phyloP scores from a whole-genome alignment of 2,888 invertebrate species.

The Shargacucullia verbasci region DNA sequence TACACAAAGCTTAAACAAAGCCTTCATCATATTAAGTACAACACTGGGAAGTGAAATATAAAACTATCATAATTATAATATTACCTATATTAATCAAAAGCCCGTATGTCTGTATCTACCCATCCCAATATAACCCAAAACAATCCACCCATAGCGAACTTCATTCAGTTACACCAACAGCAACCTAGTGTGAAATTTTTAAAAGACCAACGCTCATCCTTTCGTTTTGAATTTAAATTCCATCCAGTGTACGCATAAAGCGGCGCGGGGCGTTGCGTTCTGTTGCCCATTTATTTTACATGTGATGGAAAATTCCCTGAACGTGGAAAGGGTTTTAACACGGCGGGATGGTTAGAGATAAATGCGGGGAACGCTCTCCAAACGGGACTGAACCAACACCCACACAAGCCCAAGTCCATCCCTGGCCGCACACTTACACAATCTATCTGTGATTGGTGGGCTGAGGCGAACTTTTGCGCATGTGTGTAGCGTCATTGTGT shows the following conservation, averaged over 20 bases:
- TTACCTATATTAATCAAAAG: too few species aligned
- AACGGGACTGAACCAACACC: slow-evolving; percentile 3
- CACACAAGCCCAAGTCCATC: slow-evolving; percentile 17
- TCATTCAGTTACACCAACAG: slow-evolving; percentile 6
- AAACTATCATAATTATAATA: too few species aligned
- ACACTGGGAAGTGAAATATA: too few species aligned
- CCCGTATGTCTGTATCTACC: too few species aligned
- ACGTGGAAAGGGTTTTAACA: slow-evolving; percentile 51
- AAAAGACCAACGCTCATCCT: slow-evolving; percentile 14
- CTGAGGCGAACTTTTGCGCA: neutral
- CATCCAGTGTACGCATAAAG: slow-evolving; percentile 36
- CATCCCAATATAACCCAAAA: neutral
- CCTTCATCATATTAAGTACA: too few species aligned
- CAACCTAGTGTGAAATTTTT: slow-evolving; percentile 11
- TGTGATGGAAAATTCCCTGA: slow-evolving; percentile 58
- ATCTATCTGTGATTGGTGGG: slow-evolving; percentile 15
- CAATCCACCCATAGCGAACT: slow-evolving; percentile 4
- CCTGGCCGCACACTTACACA: slow-evolving; percentile 20
- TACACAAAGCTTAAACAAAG: too few species aligned
- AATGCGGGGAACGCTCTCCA: slow-evolving; percentile 19
- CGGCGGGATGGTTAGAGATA: slow-evolving; percentile 24
- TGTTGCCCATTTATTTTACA: slow-evolving; percentile 53
- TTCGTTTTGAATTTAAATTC: slow-evolving; percentile 52
- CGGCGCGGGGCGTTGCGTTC: slow-evolving; percentile 25
- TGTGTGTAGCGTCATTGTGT: slow-evolving; percentile 11